A percentile compares a stretch with the other conserved stretches of the same genome.
These are phyloP conservation scores for Pantherophis guttatus DNA, from an alignment of 2,113 vertebrate species.

Conservation along the genomic window DNA sequence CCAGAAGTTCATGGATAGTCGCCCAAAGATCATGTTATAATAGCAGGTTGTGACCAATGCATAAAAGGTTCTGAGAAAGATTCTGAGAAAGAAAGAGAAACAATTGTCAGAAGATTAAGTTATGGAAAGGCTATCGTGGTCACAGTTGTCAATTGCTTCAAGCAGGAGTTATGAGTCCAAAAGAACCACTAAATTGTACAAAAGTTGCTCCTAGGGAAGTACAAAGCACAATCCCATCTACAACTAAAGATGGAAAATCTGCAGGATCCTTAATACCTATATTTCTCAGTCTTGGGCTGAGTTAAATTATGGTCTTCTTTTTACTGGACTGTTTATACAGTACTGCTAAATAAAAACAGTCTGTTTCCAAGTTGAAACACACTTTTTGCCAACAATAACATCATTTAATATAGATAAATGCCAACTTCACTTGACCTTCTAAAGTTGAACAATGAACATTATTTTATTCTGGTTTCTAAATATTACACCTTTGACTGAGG, in stretches of 20 bases:
- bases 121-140: neutral
- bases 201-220: neutral
- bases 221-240: neutral
- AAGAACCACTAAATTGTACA: neutral
- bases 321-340: neutral
- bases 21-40: neutral
- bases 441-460: neutral
- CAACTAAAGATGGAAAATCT: neutral
- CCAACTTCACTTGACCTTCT: neutral
- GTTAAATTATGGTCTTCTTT: neutral
- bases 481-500: neutral
- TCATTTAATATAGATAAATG: neutral
- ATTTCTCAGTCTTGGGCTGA: neutral
- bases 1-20: neutral
- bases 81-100: neutral
- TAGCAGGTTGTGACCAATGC: neutral
- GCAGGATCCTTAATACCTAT: neutral
- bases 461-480: neutral
- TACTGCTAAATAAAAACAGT: neutral
- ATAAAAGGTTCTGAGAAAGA: neutral
- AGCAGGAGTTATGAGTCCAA: neutral
- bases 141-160: neutral
- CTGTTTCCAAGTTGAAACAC: neutral
- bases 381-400: neutral
- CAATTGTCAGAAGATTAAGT: neutral